Base-by-base conservation (phyloP, 2,113 vertebrate species). In the Eleginops maclovinus region DNA sequence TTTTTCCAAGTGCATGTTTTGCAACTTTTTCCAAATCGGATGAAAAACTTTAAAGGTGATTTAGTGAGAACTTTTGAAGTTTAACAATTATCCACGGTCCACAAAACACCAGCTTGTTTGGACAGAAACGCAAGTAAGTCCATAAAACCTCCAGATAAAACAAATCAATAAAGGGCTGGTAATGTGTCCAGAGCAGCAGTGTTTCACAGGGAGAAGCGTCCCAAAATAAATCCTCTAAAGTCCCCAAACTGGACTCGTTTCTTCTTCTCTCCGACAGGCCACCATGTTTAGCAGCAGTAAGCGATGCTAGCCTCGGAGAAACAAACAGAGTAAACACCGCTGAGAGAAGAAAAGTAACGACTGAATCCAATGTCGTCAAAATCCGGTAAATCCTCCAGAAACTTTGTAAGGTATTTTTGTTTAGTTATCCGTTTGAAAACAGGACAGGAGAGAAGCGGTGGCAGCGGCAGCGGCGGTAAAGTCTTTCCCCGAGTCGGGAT, bases 261-360 rank as follows among this genome's bases (percentile, higher is more conserved):
- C 75, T 50, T 24, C 78, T 31, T 26, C 59, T 10, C 55, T 65
- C 72, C 75, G 28, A 77, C 69, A 87, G 90, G 91, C 93, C 93
- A 93, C 92, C 94, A 95, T 94, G 88, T 95, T 94, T 89, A 87
- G 84, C 87, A 72, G 81, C 88, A 10, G 85, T 82, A 77, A 64
- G 79, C 85, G 85, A 88, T 60, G 86, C 71, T 87, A 89, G 22
- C 86, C 61, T 77, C 66, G 59, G 64, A 72, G 83, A 1, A 43
- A 41, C 63, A 24, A 81, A 10, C 56, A 16, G 61, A 24, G 50
- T 1, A 58, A 66, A 40, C 71, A 3, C 79, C 75, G 74, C 60
- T 4, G 22, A 15, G 67, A 63, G 2, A 53, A 12, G 7, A 2
- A 9, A 63, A 73, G 64, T 44, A 19, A 2, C 21, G 44, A 16